Evolutionary conservation across 2,888 invertebrate genomes (phyloP), one percentile per base, ranked within the genome.

Genomic region (Idaea straminata): DNA sequence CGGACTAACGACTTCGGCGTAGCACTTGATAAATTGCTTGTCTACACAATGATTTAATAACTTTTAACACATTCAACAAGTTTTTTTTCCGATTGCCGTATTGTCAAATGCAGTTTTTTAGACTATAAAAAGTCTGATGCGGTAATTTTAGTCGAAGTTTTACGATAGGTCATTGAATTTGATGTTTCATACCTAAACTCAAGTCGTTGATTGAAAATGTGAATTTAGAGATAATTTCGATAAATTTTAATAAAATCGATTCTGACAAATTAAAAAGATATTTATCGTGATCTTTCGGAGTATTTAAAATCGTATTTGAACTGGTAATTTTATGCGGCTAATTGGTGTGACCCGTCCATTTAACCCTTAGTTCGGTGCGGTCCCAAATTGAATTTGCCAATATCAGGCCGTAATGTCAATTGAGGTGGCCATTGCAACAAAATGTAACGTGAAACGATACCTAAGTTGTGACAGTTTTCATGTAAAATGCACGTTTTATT

Each of bases 321-420:
- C 62, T 47, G 65, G 68, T 69, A 66, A 71, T 73, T 63, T 69
- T 66, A 71, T 65, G 66, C 62, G 67, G 62, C 66, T 65, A 61
- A 64, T 68, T 72, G 72, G 72, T 72, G 69, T 68, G 72, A 72
- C 74, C 69, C 67, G 67, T 38, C 66, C 72, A 68, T 66, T 72
- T 73, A 69, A 72, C 73, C 70, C 66, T 47, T 64, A 60, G 66
- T 68, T 67, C 67, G 69, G 38, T 62, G 64, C 69, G 72, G 68
- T 66, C 61, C 68, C 71, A 72, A 74, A 74, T 74, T 72, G 62
- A 73, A 74, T 74, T 74, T 72, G 72, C 66, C 71, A 68, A 73
- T 71, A 69, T 67, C 61, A 64, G 68, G 63, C 62, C 68, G 65
- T 66, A 68, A 59, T 36, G 47, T 47, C 47, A 47, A 59, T 35